phyloP scores from a whole-genome alignment of 2,113 vertebrate species.

The Arvicanthis niloticus region DNA sequence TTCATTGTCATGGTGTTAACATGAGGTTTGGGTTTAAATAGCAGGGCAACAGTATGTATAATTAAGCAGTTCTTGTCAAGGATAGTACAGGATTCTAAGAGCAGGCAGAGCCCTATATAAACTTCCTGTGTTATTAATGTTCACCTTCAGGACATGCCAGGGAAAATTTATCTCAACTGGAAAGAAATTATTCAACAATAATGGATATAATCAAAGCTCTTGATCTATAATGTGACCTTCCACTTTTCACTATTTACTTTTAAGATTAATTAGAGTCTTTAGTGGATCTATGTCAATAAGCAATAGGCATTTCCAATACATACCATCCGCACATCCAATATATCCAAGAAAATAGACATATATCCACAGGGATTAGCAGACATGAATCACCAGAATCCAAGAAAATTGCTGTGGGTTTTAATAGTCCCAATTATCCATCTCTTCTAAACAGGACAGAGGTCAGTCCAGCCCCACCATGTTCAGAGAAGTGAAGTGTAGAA shows the following conservation, averaged over 20 bases:
- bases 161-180: conserved; percentile 69
- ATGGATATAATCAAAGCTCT: conserved; percentile 49
- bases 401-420: conserved; percentile 55
- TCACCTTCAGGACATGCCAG: not conserved
- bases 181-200: conserved; percentile 77
- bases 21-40: not conserved
- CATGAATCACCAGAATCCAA: conserved; percentile 66
- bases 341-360: conserved; percentile 77
- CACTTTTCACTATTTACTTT: conserved; percentile 79
- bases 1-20: too few relatives aligned
- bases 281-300: conserved; percentile 63
- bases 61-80: not conserved
- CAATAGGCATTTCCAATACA: conserved; percentile 60
- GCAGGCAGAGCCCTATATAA: not conserved
- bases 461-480: not conserved
- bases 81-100: not conserved
- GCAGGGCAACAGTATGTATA: not conserved
- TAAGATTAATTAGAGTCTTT: conserved; percentile 71
- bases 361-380: conserved; percentile 62
- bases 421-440: conserved; percentile 15
- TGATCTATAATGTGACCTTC: conserved; percentile 75
- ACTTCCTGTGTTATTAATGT: conserved; percentile 57
- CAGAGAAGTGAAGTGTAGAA: not conserved
- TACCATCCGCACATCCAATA: conserved; percentile 62
- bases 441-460: not conserved